Evolutionary conservation across 2,113 vertebrate species (phyloP).

Genomic region (Gavia stellata): DNA sequence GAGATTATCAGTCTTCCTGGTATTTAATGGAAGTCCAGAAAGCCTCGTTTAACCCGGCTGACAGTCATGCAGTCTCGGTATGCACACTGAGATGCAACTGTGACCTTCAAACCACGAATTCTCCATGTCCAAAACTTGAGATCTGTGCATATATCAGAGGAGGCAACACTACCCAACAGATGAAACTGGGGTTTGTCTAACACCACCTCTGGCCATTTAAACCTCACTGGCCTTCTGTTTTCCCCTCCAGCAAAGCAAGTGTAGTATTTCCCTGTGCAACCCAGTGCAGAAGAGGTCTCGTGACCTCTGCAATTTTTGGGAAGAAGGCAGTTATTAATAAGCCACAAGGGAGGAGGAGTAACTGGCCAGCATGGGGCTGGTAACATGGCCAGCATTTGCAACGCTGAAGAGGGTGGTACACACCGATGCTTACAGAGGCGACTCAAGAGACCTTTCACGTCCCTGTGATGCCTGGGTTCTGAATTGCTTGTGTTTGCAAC

Average conservation of each 20-base stretch:
- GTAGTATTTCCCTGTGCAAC: background rate
- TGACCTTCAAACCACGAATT: background rate
- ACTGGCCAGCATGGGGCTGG: background rate
- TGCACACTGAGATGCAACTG: background rate
- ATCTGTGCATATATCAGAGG: background rate
- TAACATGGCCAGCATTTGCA: background rate
- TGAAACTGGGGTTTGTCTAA: background rate
- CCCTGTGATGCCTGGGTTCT: background rate
- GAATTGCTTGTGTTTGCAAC: background rate
- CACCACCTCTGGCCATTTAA: background rate
- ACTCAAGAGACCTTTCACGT: fast-evolving
- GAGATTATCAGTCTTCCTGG: background rate
- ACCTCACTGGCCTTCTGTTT: background rate
- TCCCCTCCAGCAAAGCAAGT: background rate
- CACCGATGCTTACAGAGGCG: background rate
- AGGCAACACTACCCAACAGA: background rate
- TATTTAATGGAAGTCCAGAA: background rate
- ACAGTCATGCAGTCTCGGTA: background rate
- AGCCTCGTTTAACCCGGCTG: background rate
- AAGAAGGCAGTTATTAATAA: background rate
- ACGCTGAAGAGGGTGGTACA: too few species aligned
- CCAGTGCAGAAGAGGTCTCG: background rate
- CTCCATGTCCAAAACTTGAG: background rate
- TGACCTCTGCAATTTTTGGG: background rate
- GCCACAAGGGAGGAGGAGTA: background rate